These are phyloP conservation scores for Aporrectodea caliginosa DNA, from an alignment of 1,140 invertebrate genomes.

Conservation along the genomic window DNA sequence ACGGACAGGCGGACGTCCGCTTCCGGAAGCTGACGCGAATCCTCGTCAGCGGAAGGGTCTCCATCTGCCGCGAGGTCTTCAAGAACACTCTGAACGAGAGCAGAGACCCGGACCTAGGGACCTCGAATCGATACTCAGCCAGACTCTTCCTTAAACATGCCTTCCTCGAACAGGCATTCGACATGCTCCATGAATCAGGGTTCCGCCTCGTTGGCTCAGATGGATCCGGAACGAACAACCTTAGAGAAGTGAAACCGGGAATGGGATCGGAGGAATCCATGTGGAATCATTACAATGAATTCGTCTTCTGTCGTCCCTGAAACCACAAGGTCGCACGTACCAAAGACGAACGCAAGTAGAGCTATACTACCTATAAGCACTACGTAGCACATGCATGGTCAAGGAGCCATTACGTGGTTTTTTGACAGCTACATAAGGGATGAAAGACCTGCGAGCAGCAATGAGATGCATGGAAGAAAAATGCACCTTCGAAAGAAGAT, in stretches of 20 bases:
- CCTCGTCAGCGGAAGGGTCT: slow-evolving; percentile 87
- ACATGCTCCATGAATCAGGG: slow-evolving; percentile 89
- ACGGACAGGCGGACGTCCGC: slow-evolving; percentile 93
- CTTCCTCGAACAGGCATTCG: slow-evolving; percentile 96
- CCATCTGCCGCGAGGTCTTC: slow-evolving; percentile 55
- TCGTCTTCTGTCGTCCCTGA: slow-evolving; percentile 67
- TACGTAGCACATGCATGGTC: too few relatives aligned
- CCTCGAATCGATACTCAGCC: slow-evolving; percentile 86
- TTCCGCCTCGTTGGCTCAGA: slow-evolving; percentile 66
- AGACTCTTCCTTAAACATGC: slow-evolving; percentile 97
- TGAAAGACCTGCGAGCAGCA: too few relatives aligned
- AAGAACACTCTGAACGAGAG: slow-evolving; percentile 96
- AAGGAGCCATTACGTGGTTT: too few relatives aligned
- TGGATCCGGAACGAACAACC: slow-evolving; percentile 82
- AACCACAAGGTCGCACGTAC: too few relatives aligned
- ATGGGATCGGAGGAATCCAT: slow-evolving; percentile 92
- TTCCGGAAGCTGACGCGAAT: slow-evolving; percentile 96
- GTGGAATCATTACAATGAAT: slow-evolving; percentile 99
- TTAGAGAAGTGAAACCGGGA: slow-evolving; percentile 81
- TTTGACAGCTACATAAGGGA: too few relatives aligned
- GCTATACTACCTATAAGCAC: too few relatives aligned
- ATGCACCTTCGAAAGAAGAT: too few relatives aligned
- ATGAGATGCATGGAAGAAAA: too few relatives aligned
- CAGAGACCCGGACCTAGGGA: slow-evolving; percentile 91
- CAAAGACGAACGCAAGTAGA: too few relatives aligned